Evolutionary conservation across 2,888 invertebrate genomes (phyloP), one percentile per base, ranked within the genome.

Genomic region (Drosophila monieri): DNA sequence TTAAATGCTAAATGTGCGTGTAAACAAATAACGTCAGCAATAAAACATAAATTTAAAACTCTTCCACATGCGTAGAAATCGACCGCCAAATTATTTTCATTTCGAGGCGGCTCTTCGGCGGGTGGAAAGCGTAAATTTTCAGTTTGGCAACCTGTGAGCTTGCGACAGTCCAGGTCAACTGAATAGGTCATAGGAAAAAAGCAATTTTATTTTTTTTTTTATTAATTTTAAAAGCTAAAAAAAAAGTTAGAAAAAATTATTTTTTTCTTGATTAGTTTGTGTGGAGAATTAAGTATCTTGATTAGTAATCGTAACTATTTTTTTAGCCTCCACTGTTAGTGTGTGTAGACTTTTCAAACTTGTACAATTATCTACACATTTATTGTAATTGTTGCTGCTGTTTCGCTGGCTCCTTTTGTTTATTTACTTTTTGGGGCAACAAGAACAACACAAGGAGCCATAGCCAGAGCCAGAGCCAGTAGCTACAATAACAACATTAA

Each of bases 1-100:
- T 78, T 83, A 77, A 78, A 70, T 76, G 76, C 79, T 67, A 70
- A 67, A 81, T 83, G 87, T 80, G 87, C 74, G 85, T 83, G 83
- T 86, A 85, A 81, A 86, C 85, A 83, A 80, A 80, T 76, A 85
- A 80, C 80, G 78, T 79, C 80, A 83, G 80, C 80, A 84, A 80
- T 86, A 80, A 84, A 86, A 83, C 87, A 86, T 83, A 86, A 78
- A 83, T 77, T 80, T 60, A 54, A 68, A 83, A 78, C 60, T 43
- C 43, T 77, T 76, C 64, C 75, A 67, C 74, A 80, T 83, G 87
- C 85, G 87, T 83, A 85, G 62, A 77, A 74, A 85, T 86, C 81
- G 83, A 83, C 83, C 83, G 83, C 87, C 83, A 83, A 83, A 86
- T 73, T 71, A 68, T 69, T 64, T 73, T 73, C 54, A 62, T 74